Conservation (phyloP, 2,888 invertebrate species). For the Drosophila siamana region DNA sequence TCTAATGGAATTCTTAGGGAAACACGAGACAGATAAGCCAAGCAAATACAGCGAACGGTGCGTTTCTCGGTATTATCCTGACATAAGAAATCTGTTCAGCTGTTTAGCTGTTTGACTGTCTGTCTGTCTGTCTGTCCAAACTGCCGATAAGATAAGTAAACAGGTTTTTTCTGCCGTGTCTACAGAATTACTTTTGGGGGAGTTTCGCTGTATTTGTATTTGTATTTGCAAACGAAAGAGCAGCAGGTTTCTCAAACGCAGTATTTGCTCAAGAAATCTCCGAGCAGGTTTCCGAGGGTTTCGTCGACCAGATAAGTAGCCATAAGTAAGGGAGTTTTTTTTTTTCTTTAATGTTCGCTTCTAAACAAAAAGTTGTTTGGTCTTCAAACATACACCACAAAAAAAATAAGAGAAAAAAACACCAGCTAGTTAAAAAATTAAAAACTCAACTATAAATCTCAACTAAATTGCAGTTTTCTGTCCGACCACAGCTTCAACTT, state of each 20-base stretch:
- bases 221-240: not conserved
- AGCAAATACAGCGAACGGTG: not conserved
- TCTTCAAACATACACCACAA: not conserved
- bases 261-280: not conserved
- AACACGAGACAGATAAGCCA: not conserved
- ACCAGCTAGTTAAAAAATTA: not conserved
- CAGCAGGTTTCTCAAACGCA: not conserved
- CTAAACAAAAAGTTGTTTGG: not conserved
- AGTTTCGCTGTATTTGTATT: not conserved
- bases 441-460: constrained; percentile 3
- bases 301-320: not conserved
- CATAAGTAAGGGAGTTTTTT: not conserved
- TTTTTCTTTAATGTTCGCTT: not conserved
- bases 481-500: constrained; percentile 3
- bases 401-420: not conserved
- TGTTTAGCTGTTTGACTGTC: too few relatives aligned
- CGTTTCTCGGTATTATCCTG: not conserved
- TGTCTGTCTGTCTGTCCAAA: not conserved
- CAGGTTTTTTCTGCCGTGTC: not conserved
- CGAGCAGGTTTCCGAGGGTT: not conserved
- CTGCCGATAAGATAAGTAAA: not conserved
- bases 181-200: not conserved
- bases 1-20: not conserved
- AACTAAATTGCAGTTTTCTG: not conserved
- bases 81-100: not conserved